Evolutionary conservation across 2,113 vertebrate genomes (phyloP).

Genomic region (Tychaedon coryphoeus): DNA sequence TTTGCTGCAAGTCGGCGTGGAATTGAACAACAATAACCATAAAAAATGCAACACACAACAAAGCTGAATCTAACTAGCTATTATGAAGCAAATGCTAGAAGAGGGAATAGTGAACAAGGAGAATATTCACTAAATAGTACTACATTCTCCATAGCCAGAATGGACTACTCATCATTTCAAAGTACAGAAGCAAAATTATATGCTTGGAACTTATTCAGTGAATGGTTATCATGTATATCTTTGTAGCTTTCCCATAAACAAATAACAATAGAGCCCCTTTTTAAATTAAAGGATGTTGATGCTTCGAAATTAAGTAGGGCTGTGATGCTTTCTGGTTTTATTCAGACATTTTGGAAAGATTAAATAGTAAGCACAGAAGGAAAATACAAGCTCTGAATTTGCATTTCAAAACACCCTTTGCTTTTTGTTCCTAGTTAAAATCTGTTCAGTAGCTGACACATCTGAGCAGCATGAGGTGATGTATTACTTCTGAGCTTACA

Average conservation of each 20-base stretch:
- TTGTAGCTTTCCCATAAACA: slow-evolving; percentile 21
- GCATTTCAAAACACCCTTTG: slow-evolving; percentile 32
- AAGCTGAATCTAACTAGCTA: slow-evolving; percentile 42
- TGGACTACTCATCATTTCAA: neutral
- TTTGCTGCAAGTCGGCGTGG: slow-evolving; percentile 48
- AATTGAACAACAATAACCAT: slow-evolving; percentile 40
- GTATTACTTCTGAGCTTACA: neutral
- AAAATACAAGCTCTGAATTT: neutral
- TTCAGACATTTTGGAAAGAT: neutral
- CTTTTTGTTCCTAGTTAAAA: neutral
- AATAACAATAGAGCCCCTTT: neutral
- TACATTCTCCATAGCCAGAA: neutral
- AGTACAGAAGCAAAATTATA: neutral
- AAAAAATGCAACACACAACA: slow-evolving; percentile 41
- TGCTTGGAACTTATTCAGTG: slow-evolving; percentile 6
- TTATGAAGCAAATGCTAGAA: slow-evolving; percentile 36
- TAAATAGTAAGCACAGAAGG: neutral
- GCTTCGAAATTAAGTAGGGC: slow-evolving; percentile 9
- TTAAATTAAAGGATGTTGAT: neutral
- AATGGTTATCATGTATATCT: neutral
- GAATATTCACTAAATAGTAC: neutral
- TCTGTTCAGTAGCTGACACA: neutral
- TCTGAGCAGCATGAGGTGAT: neutral
- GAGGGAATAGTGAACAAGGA: neutral
- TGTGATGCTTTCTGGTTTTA: neutral